Evolutionary conservation across 1,140 invertebrate genomes (phyloP).

Genomic region (Gryon sp.): DNA sequence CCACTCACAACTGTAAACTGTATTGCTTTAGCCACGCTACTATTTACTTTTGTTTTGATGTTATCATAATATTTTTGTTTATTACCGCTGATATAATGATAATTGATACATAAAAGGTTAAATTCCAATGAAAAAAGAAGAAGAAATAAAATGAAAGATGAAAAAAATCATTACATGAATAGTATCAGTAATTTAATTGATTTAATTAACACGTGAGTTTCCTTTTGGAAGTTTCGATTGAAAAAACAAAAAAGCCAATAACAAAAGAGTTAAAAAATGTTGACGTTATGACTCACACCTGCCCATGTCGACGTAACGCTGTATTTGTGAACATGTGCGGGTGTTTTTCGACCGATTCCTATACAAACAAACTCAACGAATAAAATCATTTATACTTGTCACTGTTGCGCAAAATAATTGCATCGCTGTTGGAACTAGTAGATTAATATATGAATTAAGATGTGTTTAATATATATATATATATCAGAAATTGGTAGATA

Average conservation of each 20-base stretch:
- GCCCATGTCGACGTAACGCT: background rate
- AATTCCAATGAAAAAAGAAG: too few relatives aligned
- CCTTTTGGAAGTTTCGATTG: slow-evolving; percentile 45
- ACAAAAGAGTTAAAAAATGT: too few relatives aligned
- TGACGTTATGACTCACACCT: background rate
- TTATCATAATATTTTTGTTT: slow-evolving; percentile 40
- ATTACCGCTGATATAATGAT: slow-evolving; percentile 31
- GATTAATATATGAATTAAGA: too few relatives aligned
- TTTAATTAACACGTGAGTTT: slow-evolving; percentile 52
- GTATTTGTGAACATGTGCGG: background rate
- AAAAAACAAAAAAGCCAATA: too few relatives aligned
- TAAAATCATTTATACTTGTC: slow-evolving; percentile 39
- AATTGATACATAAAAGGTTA: background rate
- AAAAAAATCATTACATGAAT: slow-evolving; percentile 57
- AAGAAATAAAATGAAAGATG: slow-evolving; percentile 17
- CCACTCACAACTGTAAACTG: slow-evolving; percentile 51
- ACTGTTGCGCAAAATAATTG: slow-evolving; percentile 7
- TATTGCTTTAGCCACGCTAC: slow-evolving; percentile 47
- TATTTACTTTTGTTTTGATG: slow-evolving; percentile 46
- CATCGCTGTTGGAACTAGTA: too few relatives aligned
- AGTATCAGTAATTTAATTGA: slow-evolving; percentile 57
- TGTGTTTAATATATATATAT: too few relatives aligned
- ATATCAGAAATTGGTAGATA: too few relatives aligned
- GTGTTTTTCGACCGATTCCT: slow-evolving; percentile 19
- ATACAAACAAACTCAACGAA: slow-evolving; percentile 32